phyloP scores from a whole-genome alignment of 2,113 vertebrate species.

The Mustela nigripes region DNA sequence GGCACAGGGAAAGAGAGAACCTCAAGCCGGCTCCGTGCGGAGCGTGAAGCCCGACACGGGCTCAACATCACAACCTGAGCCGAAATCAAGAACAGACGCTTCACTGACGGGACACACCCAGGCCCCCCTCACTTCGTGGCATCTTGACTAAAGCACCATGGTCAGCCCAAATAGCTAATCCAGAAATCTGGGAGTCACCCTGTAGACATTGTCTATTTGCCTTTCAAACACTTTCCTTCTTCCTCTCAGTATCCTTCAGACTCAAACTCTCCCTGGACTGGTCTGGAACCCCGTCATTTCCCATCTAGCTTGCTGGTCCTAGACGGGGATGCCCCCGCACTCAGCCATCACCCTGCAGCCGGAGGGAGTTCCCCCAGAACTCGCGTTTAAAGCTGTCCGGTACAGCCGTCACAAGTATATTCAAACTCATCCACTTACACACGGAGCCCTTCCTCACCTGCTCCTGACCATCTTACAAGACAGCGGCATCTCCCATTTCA shows the following conservation, averaged over 20 bases:
- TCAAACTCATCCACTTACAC: neutral
- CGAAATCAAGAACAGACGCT: neutral
- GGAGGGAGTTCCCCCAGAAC: neutral
- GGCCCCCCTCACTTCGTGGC: neutral
- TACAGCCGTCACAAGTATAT: neutral
- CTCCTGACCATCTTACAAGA: neutral
- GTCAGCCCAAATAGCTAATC: neutral
- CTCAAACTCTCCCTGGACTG: neutral
- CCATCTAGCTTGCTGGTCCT: neutral
- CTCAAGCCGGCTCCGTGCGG: neutral
- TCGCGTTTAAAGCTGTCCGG: neutral
- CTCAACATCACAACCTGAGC: neutral
- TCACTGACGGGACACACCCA: neutral
- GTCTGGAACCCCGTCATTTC: neutral
- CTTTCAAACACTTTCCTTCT: neutral
- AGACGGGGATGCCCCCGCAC: rapidly evolving
- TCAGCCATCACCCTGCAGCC: neutral
- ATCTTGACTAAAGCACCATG: neutral
- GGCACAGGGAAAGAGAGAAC: neutral
- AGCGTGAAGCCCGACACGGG: neutral
- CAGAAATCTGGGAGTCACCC: neutral
- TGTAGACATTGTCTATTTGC: neutral
- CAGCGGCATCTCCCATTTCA: rapidly evolving
- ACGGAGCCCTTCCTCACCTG: neutral
- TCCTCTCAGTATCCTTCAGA: neutral